Evolutionary conservation across 1,140 invertebrate species (phyloP).

Genomic region (Penaeus japonicus): DNA sequence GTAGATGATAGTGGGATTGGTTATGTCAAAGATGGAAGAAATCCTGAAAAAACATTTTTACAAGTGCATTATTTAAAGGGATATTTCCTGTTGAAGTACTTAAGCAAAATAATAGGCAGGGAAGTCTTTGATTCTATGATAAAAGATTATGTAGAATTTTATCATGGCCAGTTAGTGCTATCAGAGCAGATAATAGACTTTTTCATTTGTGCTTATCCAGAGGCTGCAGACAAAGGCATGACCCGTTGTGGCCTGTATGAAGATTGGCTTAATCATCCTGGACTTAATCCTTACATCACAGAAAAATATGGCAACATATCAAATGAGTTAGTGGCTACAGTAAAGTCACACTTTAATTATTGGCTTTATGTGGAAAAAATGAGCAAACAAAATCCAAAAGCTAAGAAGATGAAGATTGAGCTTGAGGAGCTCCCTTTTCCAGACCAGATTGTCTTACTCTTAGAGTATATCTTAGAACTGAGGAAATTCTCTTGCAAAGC

Average conservation of each 20-base stretch:
- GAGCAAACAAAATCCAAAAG: neutral
- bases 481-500: neutral
- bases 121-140: conserved; percentile 62
- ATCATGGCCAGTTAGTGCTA: conserved; percentile 61
- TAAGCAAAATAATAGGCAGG: conserved; percentile 62
- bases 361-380: conserved; percentile 36
- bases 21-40: conserved; percentile 66
- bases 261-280: conserved; percentile 57
- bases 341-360: conserved; percentile 44
- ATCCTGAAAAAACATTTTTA: conserved; percentile 65
- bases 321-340: conserved; percentile 25
- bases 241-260: conserved; percentile 36
- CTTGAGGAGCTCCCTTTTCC: conserved; percentile 51
- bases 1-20: conserved; percentile 38
- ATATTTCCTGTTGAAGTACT: conserved; percentile 64
- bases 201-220: conserved; percentile 57
- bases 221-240: conserved; percentile 25
- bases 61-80: conserved; percentile 67
- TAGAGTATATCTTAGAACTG: conserved; percentile 58
- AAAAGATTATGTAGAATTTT: conserved; percentile 60
- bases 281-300: conserved; percentile 40
- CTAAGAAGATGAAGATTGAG: conserved; percentile 39
- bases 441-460: conserved; percentile 58
- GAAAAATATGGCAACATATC: conserved; percentile 32
- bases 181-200: conserved; percentile 61